Conservation (phyloP, 1,140 invertebrate genomes). For the Thaumatotibia leucotreta region DNA sequence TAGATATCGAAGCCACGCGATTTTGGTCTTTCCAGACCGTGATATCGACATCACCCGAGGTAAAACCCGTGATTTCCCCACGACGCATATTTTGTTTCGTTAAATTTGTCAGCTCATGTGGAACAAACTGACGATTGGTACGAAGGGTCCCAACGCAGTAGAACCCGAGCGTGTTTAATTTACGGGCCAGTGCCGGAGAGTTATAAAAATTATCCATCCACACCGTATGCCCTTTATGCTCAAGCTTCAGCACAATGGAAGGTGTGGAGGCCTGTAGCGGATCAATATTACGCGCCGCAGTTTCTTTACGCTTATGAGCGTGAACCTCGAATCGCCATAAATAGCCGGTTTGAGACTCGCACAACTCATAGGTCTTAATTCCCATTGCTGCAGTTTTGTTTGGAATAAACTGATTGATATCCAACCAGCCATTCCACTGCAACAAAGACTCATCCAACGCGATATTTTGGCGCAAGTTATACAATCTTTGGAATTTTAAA, state of each 20-base stretch:
- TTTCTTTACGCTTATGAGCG: not conserved
- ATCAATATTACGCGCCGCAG: not conserved
- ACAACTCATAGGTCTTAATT: slow-evolving; percentile 34
- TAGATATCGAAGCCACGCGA: too few relatives aligned
- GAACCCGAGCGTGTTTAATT: slow-evolving; percentile 9
- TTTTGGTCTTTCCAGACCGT: too few relatives aligned
- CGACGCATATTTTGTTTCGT: too few relatives aligned
- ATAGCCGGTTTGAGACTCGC: slow-evolving; percentile 23
- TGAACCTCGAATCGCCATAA: too few relatives aligned
- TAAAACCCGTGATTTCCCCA: too few relatives aligned
- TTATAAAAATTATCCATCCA: slow-evolving; percentile 31
- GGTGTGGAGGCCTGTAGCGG: not conserved
- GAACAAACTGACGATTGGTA: too few relatives aligned
- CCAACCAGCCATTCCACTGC: slow-evolving; percentile 27
- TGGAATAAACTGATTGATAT: slow-evolving; percentile 21
- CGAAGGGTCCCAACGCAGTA: slow-evolving; percentile 20
- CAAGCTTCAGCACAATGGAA: slow-evolving; percentile 17
- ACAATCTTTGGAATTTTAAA: slow-evolving; percentile 19
- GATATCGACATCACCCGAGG: too few relatives aligned
- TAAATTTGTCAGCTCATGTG: too few relatives aligned
- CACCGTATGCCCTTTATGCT: slow-evolving; percentile 20
- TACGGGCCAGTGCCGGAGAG: slow-evolving; percentile 21
- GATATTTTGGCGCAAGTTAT: slow-evolving; percentile 24
- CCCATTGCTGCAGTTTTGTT: slow-evolving; percentile 18
- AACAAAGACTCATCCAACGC: slow-evolving; percentile 25